Evolutionary conservation across 2,113 vertebrate genomes (phyloP).

Genomic region (Serinus canaria): DNA sequence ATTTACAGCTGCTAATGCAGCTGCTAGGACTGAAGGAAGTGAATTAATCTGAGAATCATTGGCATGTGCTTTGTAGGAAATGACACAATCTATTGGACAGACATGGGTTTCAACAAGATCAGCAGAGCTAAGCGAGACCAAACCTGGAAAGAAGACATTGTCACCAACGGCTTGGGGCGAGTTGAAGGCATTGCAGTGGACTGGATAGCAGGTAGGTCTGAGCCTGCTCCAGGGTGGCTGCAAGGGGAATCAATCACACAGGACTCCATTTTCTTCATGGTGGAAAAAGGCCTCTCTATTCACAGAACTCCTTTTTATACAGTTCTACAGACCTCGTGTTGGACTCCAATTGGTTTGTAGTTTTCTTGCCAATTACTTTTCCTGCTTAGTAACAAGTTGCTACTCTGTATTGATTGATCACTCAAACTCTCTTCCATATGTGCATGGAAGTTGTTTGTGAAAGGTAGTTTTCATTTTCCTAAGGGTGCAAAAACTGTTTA

Average conservation of each 20-base stretch:
- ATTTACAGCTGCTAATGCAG: neutral
- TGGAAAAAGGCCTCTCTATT: neutral
- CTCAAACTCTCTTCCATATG: neutral
- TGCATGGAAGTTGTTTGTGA: neutral
- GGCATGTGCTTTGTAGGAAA: slow-evolving; percentile 77
- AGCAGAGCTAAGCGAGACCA: slow-evolving; percentile 93
- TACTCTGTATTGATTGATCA: neutral
- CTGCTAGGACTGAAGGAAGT: neutral
- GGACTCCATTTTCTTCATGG: neutral
- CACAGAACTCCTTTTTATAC: neutral
- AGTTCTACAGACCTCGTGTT: neutral
- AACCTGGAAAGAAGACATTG: slow-evolving; percentile 95
- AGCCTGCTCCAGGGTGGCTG: neutral
- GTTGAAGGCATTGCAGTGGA: slow-evolving; percentile 97
- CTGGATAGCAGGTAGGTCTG: slow-evolving; percentile 90
- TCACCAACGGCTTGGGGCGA: slow-evolving; percentile 93
- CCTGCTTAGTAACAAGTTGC: neutral
- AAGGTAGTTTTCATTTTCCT: neutral
- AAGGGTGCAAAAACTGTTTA: neutral
- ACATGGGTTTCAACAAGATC: slow-evolving; percentile 98
- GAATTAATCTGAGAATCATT: neutral
- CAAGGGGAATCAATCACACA: neutral
- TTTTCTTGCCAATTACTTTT: neutral
- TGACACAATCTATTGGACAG: slow-evolving; percentile 98
- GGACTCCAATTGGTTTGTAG: neutral